Evolutionary conservation across 2,113 vertebrate genomes (phyloP).

Genomic region (Oryzias curvinotus): DNA sequence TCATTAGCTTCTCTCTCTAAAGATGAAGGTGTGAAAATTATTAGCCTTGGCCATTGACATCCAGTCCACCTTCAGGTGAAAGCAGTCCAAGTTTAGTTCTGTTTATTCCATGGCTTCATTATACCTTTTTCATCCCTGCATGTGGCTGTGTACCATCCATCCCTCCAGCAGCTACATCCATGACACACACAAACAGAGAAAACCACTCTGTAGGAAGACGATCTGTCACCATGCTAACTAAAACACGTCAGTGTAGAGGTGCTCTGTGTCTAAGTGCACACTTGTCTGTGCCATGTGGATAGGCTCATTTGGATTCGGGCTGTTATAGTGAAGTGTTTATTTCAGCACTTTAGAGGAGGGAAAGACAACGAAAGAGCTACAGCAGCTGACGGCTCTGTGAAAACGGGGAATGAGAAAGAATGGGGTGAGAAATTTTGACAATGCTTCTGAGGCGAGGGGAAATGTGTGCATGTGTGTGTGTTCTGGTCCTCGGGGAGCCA

Average conservation of each 20-base stretch:
- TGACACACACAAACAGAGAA: constrained; percentile 67
- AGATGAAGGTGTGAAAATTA: no score
- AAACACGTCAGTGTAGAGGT: constrained; percentile 65
- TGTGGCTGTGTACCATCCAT: constrained; percentile 45
- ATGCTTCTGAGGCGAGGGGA: constrained; percentile 21
- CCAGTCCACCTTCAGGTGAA: constrained; percentile 29
- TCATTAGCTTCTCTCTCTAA: no score
- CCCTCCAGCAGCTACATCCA: constrained; percentile 60
- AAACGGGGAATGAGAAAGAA: constrained; percentile 2
- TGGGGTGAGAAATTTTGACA: constrained; percentile 32
- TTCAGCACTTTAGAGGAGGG: constrained; percentile 30
- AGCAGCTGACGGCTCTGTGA: constrained; percentile 24
- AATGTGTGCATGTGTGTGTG: constrained; percentile 25
- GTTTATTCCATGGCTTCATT: constrained; percentile 58
- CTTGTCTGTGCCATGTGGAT: constrained; percentile 25
- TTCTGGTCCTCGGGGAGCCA: constrained; percentile 49
- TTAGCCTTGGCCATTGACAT: no score
- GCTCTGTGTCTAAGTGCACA: constrained; percentile 40
- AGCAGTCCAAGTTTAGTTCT: constrained; percentile 29
- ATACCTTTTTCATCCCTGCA: constrained; percentile 46
- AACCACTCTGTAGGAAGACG: constrained; percentile 61
- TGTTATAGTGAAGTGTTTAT: constrained; percentile 36
- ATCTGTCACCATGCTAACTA: constrained; percentile 69
- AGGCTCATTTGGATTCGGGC: constrained; percentile 50
- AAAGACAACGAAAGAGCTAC: constrained; percentile 23